phyloP scores from a whole-genome alignment of 2,797 vertebrate species.

The Macropodus opercularis region DNA sequence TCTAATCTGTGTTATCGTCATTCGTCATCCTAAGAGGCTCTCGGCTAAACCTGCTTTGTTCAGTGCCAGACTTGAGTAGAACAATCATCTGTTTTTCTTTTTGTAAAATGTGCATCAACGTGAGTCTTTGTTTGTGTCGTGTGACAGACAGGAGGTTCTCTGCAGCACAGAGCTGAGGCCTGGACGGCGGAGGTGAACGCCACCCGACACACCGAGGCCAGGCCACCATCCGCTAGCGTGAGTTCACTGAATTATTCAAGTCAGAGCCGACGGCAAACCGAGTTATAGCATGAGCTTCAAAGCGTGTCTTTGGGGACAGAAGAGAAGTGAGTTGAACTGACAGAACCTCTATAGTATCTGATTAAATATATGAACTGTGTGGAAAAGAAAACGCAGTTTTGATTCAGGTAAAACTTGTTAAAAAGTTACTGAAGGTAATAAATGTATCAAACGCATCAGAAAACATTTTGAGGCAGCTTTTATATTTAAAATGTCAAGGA shows the following conservation, averaged over 20 bases:
- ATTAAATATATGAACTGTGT: neutral
- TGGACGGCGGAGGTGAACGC: slow-evolving; percentile 72
- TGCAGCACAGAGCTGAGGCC: slow-evolving; percentile 68
- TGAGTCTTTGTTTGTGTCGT: too few species aligned
- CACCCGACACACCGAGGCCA: slow-evolving; percentile 59
- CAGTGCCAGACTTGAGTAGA: too few species aligned
- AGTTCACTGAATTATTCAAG: slow-evolving; percentile 23
- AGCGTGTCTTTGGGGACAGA: neutral
- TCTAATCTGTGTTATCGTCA: too few species aligned
- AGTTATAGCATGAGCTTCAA: slow-evolving; percentile 5
- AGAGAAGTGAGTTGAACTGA: neutral
- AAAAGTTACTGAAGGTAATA: slow-evolving; percentile 4
- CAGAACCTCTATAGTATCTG: neutral
- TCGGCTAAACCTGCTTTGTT: too few species aligned
- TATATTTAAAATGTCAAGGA: too few species aligned
- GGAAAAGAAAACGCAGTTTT: neutral
- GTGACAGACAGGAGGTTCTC: slow-evolving; percentile 63
- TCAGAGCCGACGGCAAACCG: neutral
- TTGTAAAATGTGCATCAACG: too few species aligned
- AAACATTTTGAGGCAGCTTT: neutral
- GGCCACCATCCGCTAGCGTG: neutral
- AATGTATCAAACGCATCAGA: slow-evolving; percentile 3
- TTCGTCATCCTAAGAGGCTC: too few species aligned
- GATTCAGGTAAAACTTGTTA: neutral
- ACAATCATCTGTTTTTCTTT: too few species aligned